Evolutionary conservation across 2,888 invertebrate species (phyloP), one percentile per base, ranked within the genome.

Genomic region (Dermolepida albohirtum): DNA sequence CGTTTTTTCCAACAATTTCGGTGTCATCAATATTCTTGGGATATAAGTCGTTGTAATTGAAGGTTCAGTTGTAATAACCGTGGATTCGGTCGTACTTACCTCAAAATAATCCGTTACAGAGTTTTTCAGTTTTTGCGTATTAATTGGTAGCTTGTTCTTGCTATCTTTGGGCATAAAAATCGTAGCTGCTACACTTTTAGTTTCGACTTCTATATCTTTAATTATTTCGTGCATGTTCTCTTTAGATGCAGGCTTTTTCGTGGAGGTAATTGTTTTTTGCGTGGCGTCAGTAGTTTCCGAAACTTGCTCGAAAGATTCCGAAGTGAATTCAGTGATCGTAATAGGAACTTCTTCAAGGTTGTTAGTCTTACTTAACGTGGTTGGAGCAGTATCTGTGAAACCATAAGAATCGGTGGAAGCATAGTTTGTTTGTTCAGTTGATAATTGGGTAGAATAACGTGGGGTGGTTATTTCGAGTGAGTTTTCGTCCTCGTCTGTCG

Each of bases 1-100:
- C 0, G 74, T 70, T 2, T 74, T 72, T 0, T 75, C 71, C 0
- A 75, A 68, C 2, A 73, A 69, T 2, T 74, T 67, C 1, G 74
- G 72, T 0, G 74, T 63, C 40, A 68, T 41, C n/a, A 70, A 70
- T 41, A 69, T 59, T 17, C 1, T 47, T 51, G 11, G 54, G 40
- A 29, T 65, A 16, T 50, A 50, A 59, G 40, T 43, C 66, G 43
- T 69, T 41, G 52, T 63, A 64, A 14, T 57, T 70, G 49, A 40
- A 16, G 52, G 51, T 34, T 44, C 16, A 40, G 29, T 49, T 4
- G 50, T 22, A 22, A 22, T 59, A 64, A 14, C 57, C 69, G 43
- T 47, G 14, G 52, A 43, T 34, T 44, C 16, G 22, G 29, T 49
- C 2, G 50, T 43, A 43, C 14, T 22, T 7, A 6, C 12, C 22